Percentiles rank a stretch among this genome's conserved stretches.
phyloP scores from a whole-genome alignment of 2,888 invertebrate species.

The Danaus chrysippus region DNA sequence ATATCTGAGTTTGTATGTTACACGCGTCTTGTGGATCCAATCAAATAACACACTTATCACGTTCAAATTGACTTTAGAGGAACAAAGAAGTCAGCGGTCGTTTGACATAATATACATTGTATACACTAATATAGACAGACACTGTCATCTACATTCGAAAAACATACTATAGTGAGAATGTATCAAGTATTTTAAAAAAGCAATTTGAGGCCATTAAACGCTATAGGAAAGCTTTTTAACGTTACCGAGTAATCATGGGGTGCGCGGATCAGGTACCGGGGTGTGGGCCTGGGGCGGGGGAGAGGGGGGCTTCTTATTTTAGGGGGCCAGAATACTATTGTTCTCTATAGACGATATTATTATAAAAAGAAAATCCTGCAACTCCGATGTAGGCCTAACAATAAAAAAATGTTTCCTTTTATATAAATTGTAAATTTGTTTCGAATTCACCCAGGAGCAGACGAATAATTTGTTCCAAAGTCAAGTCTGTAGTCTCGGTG shows the following conservation, averaged over 20 bases:
- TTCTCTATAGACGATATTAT: neutral
- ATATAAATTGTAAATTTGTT: neutral
- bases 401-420: neutral
- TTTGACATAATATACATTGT: too few relatives aligned
- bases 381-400: neutral
- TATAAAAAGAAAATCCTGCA: neutral
- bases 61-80: too few relatives aligned
- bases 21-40: too few relatives aligned
- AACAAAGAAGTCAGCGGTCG: too few relatives aligned
- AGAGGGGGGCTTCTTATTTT: neutral
- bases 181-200: slow-evolving; percentile 3
- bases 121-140: too few relatives aligned
- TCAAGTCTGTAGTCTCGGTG: neutral
- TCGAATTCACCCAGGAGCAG: neutral
- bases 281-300: neutral
- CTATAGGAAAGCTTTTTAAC: slow-evolving; percentile 15
- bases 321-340: neutral
- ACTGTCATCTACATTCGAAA: neutral
- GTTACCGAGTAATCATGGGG: slow-evolving; percentile 10
- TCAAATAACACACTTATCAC: too few relatives aligned
- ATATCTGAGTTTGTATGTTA: too few relatives aligned
- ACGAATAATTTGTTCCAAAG: neutral
- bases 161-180: neutral
- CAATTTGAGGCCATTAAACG: slow-evolving; percentile 7
- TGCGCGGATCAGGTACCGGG: neutral